Evolutionary conservation across 64 coral and sea anemone species (phyloP).

Genomic region (Stylophora pistillata): DNA sequence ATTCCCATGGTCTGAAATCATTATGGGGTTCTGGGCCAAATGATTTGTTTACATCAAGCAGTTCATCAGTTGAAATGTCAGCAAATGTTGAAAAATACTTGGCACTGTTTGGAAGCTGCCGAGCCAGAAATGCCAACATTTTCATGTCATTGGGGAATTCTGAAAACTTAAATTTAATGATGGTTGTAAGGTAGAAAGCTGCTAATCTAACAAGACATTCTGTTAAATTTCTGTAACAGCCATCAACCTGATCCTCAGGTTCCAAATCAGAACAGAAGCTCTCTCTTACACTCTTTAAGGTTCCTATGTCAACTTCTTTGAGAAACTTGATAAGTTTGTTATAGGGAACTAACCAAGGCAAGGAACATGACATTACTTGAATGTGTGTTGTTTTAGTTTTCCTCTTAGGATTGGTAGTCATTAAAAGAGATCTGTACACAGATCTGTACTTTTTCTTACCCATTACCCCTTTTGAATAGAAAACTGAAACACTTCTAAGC

Average conservation of each 20-base stretch:
- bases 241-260: constrained; percentile 42
- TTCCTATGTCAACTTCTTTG: constrained; percentile 57
- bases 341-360: constrained; percentile 61
- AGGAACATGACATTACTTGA: constrained; percentile 49
- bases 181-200: neutral
- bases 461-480: constrained; percentile 52
- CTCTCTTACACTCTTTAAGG: constrained; percentile 55
- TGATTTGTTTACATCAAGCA: neutral
- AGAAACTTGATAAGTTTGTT: constrained; percentile 60
- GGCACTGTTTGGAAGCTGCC: constrained; percentile 32
- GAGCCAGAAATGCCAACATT: constrained; percentile 45
- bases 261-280: constrained; percentile 59
- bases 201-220: constrained; percentile 33
- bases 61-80: neutral
- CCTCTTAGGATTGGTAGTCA: constrained; percentile 40
- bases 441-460: constrained; percentile 54
- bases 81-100: constrained; percentile 55
- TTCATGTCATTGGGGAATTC: constrained; percentile 46
- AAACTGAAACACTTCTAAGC: constrained; percentile 47
- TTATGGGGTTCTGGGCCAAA: neutral
- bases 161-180: constrained; percentile 20
- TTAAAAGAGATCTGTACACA: constrained; percentile 41
- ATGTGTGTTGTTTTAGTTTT: constrained; percentile 59
- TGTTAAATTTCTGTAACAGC: constrained; percentile 46
- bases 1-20: constrained; percentile 12